A percentile compares a stretch with the other conserved stretches of the same genome.
Evolutionary conservation across 2,888 invertebrate genomes (phyloP).

Genomic region (Drosophila engyochracea): DNA sequence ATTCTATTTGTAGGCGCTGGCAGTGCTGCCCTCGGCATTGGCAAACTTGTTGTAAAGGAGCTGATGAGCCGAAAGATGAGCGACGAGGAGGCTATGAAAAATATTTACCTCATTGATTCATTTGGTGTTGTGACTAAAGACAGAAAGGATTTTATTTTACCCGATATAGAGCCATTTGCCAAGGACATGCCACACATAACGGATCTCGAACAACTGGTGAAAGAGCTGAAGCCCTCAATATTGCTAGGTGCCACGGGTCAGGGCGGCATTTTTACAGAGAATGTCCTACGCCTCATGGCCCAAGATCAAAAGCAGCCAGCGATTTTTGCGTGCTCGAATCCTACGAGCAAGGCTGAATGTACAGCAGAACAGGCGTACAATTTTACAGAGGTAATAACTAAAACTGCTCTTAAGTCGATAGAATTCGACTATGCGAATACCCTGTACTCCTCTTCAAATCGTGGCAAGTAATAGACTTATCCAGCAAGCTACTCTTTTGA

Average conservation of each 20-base stretch:
- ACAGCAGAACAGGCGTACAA: constrained; percentile 68
- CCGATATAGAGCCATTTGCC: constrained; percentile 23
- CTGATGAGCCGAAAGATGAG: constrained; percentile 21
- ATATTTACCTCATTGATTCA: constrained; percentile 56
- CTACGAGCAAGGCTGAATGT: constrained; percentile 65
- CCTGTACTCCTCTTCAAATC: neutral
- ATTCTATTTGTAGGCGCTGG: constrained; percentile 63
- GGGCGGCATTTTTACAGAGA: constrained; percentile 55
- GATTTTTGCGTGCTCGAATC: constrained; percentile 68
- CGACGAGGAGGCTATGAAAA: constrained; percentile 14
- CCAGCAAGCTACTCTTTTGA: neutral
- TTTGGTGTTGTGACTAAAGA: constrained; percentile 44
- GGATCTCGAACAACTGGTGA: constrained; percentile 33
- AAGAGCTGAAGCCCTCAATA: constrained; percentile 59
- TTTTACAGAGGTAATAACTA: constrained; percentile 52
- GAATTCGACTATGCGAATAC: too few species aligned
- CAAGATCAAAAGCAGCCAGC: constrained; percentile 54
- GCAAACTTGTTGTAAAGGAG: constrained; percentile 39
- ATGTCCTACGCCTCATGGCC: constrained; percentile 48
- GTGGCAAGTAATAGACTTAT: neutral
- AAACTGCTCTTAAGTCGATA: neutral
- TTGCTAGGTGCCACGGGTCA: constrained; percentile 60
- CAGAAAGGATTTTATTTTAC: neutral
- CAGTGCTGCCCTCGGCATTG: constrained; percentile 61
- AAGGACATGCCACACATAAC: constrained; percentile 23